Base-by-base conservation (phyloP, 2,888 invertebrate species). In the Volucella inanis region DNA sequence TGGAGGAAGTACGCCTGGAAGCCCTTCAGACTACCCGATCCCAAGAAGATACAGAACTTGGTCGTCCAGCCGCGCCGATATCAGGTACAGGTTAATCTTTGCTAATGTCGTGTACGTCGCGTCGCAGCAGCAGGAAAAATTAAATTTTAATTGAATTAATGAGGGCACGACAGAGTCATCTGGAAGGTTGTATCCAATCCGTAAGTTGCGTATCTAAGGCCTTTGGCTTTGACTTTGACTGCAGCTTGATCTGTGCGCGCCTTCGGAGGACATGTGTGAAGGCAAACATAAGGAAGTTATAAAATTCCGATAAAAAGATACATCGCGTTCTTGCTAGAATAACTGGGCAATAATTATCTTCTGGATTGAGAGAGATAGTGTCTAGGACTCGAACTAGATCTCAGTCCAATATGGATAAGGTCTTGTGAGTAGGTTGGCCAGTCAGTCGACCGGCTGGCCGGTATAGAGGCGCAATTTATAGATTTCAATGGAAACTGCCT, bases 131-230 rank as follows among this genome's bases (percentile, higher is more conserved):
- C 47, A n/a, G 54, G 49, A 80, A 72, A 79, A 80, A 80, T 74
- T 80, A 62, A 70, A 70, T 70, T 81, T 81, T 75, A 81, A 81
- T 81, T 81, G 68, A 81, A 70, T 81, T 81, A 81, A 81, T 75
- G 75, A 81, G 70, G 41, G 68, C 70, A 75, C 81, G 75, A 75
- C 75, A 80, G 61, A 62, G 64, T 49, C 68, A 70, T 75, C 52
- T 43, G 8, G 50, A 18, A 49, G 59, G 50, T 14, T n/a, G 59
- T 38, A 11, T 31, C 31, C 31, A 0, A 31, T 22, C 22, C 22
- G 31, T 31, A 31, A 31, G 31, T 31, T 11, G 15, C 31, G n/a
- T 11, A 15, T 38, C 31, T 39, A 11, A 15, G 4, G n/a, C 38
- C 45, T 31, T 12, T 57, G 14, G 52, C 72, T 45, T 8, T 11